These are phyloP conservation scores for Hippopotamus amphibius DNA, from an alignment of 2,113 vertebrate species.

Conservation along the genomic window DNA sequence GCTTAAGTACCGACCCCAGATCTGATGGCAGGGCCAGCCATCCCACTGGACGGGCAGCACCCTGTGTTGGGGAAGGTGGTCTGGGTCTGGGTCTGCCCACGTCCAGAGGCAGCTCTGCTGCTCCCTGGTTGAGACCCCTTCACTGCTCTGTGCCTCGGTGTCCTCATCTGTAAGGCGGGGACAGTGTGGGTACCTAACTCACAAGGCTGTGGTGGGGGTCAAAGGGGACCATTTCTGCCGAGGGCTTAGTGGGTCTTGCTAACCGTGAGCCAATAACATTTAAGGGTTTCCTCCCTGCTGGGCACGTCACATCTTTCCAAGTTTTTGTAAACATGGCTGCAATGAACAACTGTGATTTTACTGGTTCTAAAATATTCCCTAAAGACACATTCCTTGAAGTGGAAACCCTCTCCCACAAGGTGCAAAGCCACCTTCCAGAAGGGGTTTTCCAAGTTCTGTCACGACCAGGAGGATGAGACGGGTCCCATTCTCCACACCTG, in stretches of 20 bases:
- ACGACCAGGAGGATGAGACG: background rate
- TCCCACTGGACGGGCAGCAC: background rate
- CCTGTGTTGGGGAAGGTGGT: background rate
- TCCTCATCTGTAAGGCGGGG: background rate
- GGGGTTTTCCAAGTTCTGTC: background rate
- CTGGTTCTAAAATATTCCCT: background rate
- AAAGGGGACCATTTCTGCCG: background rate
- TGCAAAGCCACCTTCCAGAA: background rate
- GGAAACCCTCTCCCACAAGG: background rate
- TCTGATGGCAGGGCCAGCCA: background rate
- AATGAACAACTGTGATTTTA: background rate
- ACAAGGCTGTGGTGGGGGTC: background rate
- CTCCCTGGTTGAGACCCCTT: background rate
- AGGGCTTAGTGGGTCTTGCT: background rate
- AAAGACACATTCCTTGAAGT: background rate
- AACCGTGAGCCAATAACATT: background rate
- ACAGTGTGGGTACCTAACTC: background rate
- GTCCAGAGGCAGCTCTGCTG: background rate
- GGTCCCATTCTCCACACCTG: background rate
- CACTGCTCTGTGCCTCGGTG: background rate
- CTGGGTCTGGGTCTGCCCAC: background rate
- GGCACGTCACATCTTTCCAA: background rate
- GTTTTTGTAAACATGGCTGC: background rate
- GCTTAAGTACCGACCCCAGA: background rate
- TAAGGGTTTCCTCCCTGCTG: background rate